Evolutionary conservation across 2,888 invertebrate species (phyloP), one percentile per base, ranked within the genome.

Genomic region (Alitta virens): DNA sequence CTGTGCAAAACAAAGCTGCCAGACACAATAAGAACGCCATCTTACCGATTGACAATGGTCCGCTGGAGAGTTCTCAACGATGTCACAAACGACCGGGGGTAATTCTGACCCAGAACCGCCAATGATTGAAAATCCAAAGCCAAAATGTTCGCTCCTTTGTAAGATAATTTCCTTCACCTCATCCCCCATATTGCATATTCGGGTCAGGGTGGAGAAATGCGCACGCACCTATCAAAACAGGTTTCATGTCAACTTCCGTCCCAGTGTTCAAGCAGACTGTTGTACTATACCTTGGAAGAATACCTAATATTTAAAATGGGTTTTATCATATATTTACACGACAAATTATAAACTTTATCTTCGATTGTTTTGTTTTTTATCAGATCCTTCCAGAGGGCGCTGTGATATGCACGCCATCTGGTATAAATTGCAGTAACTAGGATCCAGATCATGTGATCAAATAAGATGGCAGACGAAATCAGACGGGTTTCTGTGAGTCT

Each of bases 71-170:
- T 63, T 49, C 49, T 57, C 58, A 2, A 64, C 55, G 23, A 64
- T 64, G 62, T 64, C 64, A 64, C 62, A 64, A 16, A 64, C 62
- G n/a, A 64, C 52, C 9, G 64, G 64, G 23, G 62, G 62, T 59
- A 64, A 53, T 42, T 59, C 59, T 25, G 64, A 62, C 1, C 62
- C 62, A n/a, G 50, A 33, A 25, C 64, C 64, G 26, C 64, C 64
- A 38, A 64, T 62, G 24, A 64, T 64, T 18, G 64, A 64, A 50
- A 64, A 64, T 49, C 64, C 64, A 64, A 64, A 64, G 21, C 64
- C 64, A 21, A 63, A 40, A 27, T 27, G 50, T 43, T 62, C 55
- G 55, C 62, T 62, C 60, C 60, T 62, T 63, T 62, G 58, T 58
- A 64, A 33, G 12, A 54, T n/a, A 23, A 64, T 56, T 43, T 64